A percentile compares a stretch with the other conserved stretches of the same genome.
These are phyloP conservation scores for Pomatorhinus ruficollis DNA, from an alignment of 2,113 vertebrate genomes.

Conservation along the genomic window DNA sequence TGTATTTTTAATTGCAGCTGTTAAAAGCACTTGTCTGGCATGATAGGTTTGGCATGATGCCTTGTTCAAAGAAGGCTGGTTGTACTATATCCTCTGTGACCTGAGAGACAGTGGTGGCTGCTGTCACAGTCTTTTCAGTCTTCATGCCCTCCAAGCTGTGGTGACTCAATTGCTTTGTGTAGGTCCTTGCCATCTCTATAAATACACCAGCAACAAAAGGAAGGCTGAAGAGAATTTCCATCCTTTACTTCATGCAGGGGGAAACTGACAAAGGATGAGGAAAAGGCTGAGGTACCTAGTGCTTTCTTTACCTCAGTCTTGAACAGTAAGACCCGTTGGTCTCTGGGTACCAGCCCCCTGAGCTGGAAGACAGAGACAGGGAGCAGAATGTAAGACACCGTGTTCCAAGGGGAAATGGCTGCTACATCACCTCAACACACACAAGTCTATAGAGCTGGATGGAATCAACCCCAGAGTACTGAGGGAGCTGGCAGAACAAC, in stretches of 20 bases:
- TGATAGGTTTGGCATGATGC: neutral
- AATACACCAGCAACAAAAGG: neutral
- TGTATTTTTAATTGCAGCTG: conserved; percentile 24
- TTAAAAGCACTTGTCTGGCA: neutral
- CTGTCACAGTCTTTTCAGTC: neutral
- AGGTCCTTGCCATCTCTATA: neutral
- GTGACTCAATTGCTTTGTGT: neutral
- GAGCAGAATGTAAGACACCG: neutral
- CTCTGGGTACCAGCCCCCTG: neutral
- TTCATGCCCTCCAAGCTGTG: neutral
- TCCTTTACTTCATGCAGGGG: neutral
- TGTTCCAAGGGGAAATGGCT: neutral
- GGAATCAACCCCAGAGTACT: neutral
- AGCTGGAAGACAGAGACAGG: neutral
- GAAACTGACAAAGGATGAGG: neutral
- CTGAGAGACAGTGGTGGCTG: neutral
- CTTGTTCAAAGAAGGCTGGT: neutral
- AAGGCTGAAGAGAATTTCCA: neutral
- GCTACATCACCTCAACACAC: neutral
- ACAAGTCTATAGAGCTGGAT: neutral
- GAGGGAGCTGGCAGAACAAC: neutral
- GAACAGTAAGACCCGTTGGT: neutral
- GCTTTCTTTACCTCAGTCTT: neutral
- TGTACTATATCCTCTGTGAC: neutral
- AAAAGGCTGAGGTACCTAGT: neutral